These are phyloP conservation scores for Pogonognathellus flavescens DNA, from an alignment of 1,140 invertebrate genomes.

Conservation along the genomic window DNA sequence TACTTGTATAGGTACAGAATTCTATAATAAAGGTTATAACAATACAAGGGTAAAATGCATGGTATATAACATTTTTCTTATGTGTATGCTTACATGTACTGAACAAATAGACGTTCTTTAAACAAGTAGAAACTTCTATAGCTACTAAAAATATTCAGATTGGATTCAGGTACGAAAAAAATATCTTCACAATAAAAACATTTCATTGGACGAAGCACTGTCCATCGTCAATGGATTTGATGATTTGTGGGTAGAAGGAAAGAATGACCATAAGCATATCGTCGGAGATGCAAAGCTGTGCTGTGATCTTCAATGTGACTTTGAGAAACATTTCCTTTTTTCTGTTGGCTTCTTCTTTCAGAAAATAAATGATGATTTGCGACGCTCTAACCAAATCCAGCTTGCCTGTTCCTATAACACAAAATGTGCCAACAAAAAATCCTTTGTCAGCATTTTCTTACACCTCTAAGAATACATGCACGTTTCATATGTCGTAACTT, in stretches of 20 bases:
- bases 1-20: too few species aligned
- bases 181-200: background rate
- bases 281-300: constrained; percentile 53
- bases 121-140: constrained; percentile 34
- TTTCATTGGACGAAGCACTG: constrained; percentile 53
- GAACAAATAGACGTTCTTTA: constrained; percentile 1
- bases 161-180: constrained; percentile 34
- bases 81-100: background rate
- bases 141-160: constrained; percentile 44
- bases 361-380: constrained; percentile 56
- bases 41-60: too few species aligned
- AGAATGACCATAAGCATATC: constrained; percentile 50
- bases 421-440: background rate
- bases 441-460: constrained; percentile 5
- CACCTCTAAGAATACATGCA: background rate
- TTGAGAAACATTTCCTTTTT: constrained; percentile 59
- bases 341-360: constrained; percentile 57
- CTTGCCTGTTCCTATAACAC: constrained; percentile 52
- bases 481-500: background rate
- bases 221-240: constrained; percentile 56
- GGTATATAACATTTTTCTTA: too few species aligned
- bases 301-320: constrained; percentile 57
- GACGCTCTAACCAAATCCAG: constrained; percentile 52
- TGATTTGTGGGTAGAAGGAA: constrained; percentile 58
- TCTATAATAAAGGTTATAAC: too few species aligned